A percentile compares a stretch with the other conserved stretches of the same genome.
These are phyloP conservation scores for Eleginops maclovinus DNA, from an alignment of 2,113 vertebrate genomes.

Conservation along the genomic window DNA sequence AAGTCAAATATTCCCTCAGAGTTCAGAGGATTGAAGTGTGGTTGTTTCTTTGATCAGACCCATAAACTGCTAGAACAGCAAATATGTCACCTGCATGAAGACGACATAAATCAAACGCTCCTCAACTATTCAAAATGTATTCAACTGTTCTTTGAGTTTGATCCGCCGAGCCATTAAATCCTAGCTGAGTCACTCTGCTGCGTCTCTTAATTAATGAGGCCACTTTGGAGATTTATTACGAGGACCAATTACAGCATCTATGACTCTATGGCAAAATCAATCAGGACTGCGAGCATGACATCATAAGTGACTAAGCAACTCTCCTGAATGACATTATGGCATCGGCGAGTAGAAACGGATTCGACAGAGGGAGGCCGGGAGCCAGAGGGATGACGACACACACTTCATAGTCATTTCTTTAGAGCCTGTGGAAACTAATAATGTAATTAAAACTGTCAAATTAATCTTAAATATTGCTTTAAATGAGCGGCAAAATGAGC, in stretches of 20 bases:
- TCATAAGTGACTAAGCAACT: constrained; percentile 75
- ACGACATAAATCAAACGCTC: constrained; percentile 56
- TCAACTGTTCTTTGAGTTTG: constrained; percentile 57
- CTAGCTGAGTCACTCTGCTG: constrained; percentile 66
- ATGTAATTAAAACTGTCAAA: background rate
- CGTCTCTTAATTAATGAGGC: constrained; percentile 72
- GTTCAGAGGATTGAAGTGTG: constrained; percentile 30
- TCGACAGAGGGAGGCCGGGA: constrained; percentile 12
- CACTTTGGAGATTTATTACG: constrained; percentile 76
- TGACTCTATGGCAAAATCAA: constrained; percentile 66
- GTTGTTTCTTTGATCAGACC: constrained; percentile 52
- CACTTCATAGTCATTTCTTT: background rate
- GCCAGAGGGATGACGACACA: constrained; percentile 31
- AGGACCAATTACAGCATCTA: constrained; percentile 68
- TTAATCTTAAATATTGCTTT: background rate
- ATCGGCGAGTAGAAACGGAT: constrained; percentile 39
- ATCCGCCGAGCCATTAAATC: constrained; percentile 59
- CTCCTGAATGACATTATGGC: constrained; percentile 53
- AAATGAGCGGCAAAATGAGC: background rate
- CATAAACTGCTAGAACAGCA: constrained; percentile 52
- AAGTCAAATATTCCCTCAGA: constrained; percentile 5
- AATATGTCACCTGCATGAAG: constrained; percentile 47
- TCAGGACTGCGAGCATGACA: constrained; percentile 73
- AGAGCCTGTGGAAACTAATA: background rate
- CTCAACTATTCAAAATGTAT: constrained; percentile 58